Percentiles rank a stretch among this genome's conserved stretches.
Evolutionary conservation across 2,113 vertebrate species (phyloP).

Genomic region (Erinaceus europaeus): DNA sequence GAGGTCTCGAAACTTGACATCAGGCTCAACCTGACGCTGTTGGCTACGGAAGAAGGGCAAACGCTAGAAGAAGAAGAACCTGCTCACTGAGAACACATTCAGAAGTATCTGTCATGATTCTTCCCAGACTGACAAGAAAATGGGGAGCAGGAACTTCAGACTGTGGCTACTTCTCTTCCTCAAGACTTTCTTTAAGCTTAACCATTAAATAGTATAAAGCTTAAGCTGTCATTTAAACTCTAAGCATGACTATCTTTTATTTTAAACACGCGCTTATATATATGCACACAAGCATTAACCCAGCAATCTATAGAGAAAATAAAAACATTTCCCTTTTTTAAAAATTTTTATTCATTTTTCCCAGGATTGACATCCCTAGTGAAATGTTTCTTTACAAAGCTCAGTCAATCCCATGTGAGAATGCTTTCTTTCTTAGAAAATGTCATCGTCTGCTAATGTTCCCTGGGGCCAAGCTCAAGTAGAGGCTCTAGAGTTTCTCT

Average conservation of each 20-base stretch:
- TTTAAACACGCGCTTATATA: background rate
- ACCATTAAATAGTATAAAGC: background rate
- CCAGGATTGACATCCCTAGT: conserved; percentile 26
- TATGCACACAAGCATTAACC: background rate
- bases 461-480: conserved; percentile 67
- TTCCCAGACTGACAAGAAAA: background rate
- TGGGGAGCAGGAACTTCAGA: background rate
- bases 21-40: no score
- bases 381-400: conserved; percentile 48
- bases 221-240: background rate
- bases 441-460: conserved; percentile 73
- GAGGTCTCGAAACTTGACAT: no score
- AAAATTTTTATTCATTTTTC: conserved; percentile 43
- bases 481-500: conserved; percentile 63
- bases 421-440: conserved; percentile 51
- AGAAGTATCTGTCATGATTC: background rate
- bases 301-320: conserved; percentile 31
- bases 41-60: no score
- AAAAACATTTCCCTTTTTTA: conserved; percentile 54
- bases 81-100: background rate
- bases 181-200: background rate
- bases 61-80: no score
- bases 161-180: background rate
- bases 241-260: background rate
- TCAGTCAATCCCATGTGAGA: conserved; percentile 45